These are phyloP conservation scores for Mionectes macconnelli DNA, from an alignment of 2,113 vertebrate species.

Conservation along the genomic window DNA sequence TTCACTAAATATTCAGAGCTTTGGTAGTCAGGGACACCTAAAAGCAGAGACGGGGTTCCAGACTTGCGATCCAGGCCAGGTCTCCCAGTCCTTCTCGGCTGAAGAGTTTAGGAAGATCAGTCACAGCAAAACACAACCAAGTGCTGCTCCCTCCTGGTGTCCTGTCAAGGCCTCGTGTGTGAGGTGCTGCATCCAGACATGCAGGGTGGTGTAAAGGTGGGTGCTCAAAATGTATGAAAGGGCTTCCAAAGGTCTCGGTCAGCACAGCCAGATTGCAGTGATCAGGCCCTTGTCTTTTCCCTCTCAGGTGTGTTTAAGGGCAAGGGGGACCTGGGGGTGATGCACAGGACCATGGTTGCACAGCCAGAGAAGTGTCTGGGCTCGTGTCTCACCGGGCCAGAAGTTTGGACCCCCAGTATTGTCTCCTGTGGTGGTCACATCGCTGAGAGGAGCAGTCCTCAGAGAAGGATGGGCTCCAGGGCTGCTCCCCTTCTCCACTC, in stretches of 20 bases:
- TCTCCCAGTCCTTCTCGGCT: neutral
- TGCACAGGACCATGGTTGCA: neutral
- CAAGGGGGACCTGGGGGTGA: neutral
- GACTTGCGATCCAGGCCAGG: neutral
- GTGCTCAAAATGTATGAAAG: neutral
- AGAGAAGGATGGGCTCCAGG: neutral
- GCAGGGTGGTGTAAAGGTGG: neutral
- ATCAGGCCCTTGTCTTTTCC: neutral
- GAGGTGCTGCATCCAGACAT: neutral
- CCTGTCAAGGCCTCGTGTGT: neutral
- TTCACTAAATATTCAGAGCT: neutral
- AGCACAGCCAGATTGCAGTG: neutral
- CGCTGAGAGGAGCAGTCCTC: neutral
- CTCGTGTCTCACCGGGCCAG: neutral
- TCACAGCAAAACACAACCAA: neutral
- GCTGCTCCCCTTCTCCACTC: neutral
- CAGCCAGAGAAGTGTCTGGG: neutral
- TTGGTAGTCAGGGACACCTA: neutral
- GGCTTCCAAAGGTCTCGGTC: neutral
- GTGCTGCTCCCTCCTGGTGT: neutral
- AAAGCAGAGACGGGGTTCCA: neutral
- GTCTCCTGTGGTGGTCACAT: neutral
- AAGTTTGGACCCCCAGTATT: neutral
- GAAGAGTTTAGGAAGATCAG: neutral
- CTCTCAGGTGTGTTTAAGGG: neutral